Conservation (phyloP, 2,888 invertebrate species). For the Leuctra nigra region DNA sequence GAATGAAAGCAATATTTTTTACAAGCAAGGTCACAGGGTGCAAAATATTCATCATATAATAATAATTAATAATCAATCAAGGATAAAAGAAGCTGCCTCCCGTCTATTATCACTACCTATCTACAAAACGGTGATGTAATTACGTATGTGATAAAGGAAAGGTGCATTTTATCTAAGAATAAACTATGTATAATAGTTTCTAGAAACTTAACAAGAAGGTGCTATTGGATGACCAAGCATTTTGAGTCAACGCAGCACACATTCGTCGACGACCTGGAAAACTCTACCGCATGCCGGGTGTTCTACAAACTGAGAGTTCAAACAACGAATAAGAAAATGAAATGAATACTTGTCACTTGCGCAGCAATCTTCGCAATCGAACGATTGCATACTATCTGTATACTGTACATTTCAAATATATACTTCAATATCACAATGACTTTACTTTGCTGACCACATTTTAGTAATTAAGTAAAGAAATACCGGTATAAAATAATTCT, state of each 20-base stretch:
- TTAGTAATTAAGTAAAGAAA: no score
- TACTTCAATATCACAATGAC: no score
- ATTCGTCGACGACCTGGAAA: not conserved
- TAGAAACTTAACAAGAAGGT: constrained; percentile 22
- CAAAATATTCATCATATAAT: not conserved
- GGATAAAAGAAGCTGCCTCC: constrained; percentile 8
- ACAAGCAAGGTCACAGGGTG: constrained; percentile 3
- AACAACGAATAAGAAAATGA: not conserved
- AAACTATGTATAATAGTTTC: constrained; percentile 24
- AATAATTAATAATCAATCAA: not conserved
- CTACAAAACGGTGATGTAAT: constrained; percentile 4
- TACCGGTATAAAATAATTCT: no score
- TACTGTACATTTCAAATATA: no score
- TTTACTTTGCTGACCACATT: no score
- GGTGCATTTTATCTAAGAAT: constrained; percentile 22
- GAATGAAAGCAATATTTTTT: not conserved
- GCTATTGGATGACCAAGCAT: no score
- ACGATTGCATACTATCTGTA: no score
- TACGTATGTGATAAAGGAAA: constrained; percentile 17
- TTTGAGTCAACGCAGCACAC: not conserved
- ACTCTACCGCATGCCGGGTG: not conserved
- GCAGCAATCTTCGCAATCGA: no score
- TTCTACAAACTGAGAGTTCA: not conserved
- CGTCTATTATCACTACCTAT: constrained; percentile 6
- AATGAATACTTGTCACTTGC: no score